Evolutionary conservation across 2,888 invertebrate species (phyloP), one percentile per base, ranked within the genome.

Genomic region (Sepioteuthis lessoniana): DNA sequence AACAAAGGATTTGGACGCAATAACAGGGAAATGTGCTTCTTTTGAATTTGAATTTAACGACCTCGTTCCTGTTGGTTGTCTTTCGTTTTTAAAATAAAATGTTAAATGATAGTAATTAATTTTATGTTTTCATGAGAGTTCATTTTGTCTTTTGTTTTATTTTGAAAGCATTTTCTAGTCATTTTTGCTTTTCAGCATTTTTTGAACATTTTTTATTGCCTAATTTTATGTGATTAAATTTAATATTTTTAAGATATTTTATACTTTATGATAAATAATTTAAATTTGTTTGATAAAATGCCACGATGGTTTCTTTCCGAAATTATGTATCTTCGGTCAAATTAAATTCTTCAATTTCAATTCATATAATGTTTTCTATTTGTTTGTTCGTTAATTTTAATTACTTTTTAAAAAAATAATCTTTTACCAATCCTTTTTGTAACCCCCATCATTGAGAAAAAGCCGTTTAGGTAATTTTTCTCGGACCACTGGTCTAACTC

Each of bases 51-150:
- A 76, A 35, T 76, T 76, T 76, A 76, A 76, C 35, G 35, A 76
- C n/a, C 76, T n/a, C 76, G n/a, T 16, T 16, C 76, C 3, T 76
- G 76, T 76, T 76, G n/a, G n/a, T 76, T n/a, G 76, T 76, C 76
- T n/a, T 76, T 76, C 4, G n/a, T 76, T 76, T n/a, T 76, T 76
- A 76, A n/a, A 76, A 76, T 76, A 76, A 76, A 76, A 76, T 35
- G n/a, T 76, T 76, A 76, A 76, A 76, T 76, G 76, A 76, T n/a
- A n/a, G 76, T 76, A 76, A 76, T 76, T 76, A n/a, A 76, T 76
- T n/a, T n/a, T n/a, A 76, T 76, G n/a, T 76, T 76, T 16, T 35
- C n/a, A n/a, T n/a, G n/a, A 76, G 76, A n/a, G n/a, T 76, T 76
- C n/a, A 76, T 76, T 76, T 55, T 76, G n/a, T 76, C n/a, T 76